phyloP scores from a whole-genome alignment of 1,140 invertebrate species.

The Drosophila lini region DNA sequence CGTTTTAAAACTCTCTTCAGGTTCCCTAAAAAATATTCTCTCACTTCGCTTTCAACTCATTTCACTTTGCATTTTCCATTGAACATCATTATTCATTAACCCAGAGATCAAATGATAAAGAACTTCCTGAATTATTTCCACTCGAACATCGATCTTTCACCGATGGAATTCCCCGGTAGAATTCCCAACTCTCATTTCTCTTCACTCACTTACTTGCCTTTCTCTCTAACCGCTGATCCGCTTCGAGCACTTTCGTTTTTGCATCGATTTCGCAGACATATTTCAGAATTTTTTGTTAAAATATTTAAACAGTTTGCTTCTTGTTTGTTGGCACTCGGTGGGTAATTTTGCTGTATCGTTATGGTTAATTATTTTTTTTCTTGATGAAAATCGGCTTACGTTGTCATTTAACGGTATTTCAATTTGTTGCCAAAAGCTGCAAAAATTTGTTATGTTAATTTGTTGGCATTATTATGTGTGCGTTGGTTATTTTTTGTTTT shows the following conservation, averaged over 20 bases:
- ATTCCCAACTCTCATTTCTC: constrained; percentile 20
- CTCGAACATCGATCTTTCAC: constrained; percentile 40
- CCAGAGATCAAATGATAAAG: constrained; percentile 31
- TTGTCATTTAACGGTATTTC: constrained; percentile 42
- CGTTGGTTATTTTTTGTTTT: not conserved
- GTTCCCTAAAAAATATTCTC: constrained; percentile 1
- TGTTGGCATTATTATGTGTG: constrained; percentile 34
- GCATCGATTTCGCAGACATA: constrained; percentile 57
- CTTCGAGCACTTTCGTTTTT: constrained; percentile 65
- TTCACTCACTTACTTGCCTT: constrained; percentile 48
- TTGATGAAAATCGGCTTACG: constrained; percentile 13
- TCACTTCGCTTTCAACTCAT: constrained; percentile 1
- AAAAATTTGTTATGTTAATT: constrained; percentile 47
- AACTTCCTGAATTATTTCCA: constrained; percentile 43
- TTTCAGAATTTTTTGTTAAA: constrained; percentile 53
- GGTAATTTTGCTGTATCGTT: constrained; percentile 30
- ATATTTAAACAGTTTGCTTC: constrained; percentile 78
- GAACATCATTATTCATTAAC: constrained; percentile 22
- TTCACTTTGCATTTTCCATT: constrained; percentile 26
- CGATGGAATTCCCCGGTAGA: constrained; percentile 25
- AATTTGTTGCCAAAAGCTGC: constrained; percentile 37
- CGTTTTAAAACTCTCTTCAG: not conserved
- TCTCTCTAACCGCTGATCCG: constrained; percentile 49
- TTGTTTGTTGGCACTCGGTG: constrained; percentile 51
- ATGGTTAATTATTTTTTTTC: constrained; percentile 13